A percentile compares a stretch with the other conserved stretches of the same genome.
phyloP scores from a whole-genome alignment of 35 echinoderm and acorn worm genomes.

The Strongylocentrotus purpuratus region DNA sequence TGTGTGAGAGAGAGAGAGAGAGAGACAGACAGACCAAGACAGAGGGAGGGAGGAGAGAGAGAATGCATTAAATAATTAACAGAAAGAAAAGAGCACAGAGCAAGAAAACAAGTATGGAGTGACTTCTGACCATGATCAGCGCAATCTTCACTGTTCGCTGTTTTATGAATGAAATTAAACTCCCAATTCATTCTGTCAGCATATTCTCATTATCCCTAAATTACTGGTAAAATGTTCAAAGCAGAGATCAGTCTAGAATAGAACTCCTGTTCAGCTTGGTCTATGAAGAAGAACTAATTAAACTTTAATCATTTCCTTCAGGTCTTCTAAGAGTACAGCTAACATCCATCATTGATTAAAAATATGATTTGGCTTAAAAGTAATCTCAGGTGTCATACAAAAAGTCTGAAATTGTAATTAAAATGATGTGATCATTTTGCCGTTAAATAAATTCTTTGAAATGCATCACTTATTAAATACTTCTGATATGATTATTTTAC shows the following conservation, averaged over 20 bases:
- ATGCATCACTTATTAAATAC: too few relatives aligned
- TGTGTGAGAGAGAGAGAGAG: too few relatives aligned
- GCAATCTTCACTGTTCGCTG: background rate
- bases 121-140: background rate
- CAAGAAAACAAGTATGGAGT: background rate
- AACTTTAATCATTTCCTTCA: slow-evolving; percentile 13
- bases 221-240: background rate
- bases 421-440: too few relatives aligned
- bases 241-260: background rate
- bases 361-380: background rate
- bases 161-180: background rate
- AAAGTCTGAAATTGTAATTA: too few relatives aligned
- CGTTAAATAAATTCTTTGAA: too few relatives aligned
- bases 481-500: background rate
- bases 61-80: background rate
- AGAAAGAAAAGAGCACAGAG: background rate
- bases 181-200: background rate
- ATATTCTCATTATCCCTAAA: background rate
- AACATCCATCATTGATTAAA: background rate
- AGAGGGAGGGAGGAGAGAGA: background rate
- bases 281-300: slow-evolving; percentile 13
- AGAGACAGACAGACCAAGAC: background rate
- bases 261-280: background rate
- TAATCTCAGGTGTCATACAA: background rate
- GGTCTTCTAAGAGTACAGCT: background rate